Percentiles rank a stretch among this genome's conserved stretches.
These are phyloP conservation scores for Tridacna crocea DNA, from an alignment of 2,888 invertebrate genomes.

Conservation along the genomic window DNA sequence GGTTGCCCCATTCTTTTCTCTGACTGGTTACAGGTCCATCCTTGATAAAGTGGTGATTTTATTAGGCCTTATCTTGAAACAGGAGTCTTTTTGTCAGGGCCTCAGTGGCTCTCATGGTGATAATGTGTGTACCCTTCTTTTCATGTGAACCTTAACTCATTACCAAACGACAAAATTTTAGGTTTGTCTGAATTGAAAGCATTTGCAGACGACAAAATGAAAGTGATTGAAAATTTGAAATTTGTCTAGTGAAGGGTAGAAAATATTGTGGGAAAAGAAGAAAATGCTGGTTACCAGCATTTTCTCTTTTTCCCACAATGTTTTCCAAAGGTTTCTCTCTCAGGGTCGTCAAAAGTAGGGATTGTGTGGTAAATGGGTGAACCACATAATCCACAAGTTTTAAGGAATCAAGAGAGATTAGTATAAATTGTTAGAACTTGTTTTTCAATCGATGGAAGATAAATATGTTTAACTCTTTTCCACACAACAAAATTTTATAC, in stretches of 20 bases:
- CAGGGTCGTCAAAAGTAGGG: too few species aligned
- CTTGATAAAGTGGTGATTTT: constrained; percentile 19
- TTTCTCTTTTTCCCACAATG: background rate
- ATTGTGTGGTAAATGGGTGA: too few species aligned
- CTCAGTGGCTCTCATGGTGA: constrained; percentile 12
- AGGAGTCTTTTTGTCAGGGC: constrained; percentile 24
- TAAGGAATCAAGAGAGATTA: too few species aligned
- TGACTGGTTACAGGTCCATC: constrained; percentile 25
- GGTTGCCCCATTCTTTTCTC: background rate
- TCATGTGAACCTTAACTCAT: too few species aligned
- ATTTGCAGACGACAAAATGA: background rate
- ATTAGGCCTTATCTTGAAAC: constrained; percentile 20
- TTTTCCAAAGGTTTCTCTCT: too few species aligned
- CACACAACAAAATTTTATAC: too few species aligned
- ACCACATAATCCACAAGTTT: too few species aligned
- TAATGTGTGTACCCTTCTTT: background rate
- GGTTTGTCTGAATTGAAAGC: background rate
- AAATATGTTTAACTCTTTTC: too few species aligned
- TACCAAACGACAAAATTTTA: background rate
- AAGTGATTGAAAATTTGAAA: background rate
- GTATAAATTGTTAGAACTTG: too few species aligned
- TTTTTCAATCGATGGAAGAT: too few species aligned
- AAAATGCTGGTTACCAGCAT: background rate
- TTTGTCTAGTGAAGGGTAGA: background rate
- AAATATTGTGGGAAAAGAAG: background rate